A percentile compares a stretch with the other conserved stretches of the same genome.
Evolutionary conservation across 2,888 invertebrate genomes (phyloP).

Genomic region (Eilema depressum): DNA sequence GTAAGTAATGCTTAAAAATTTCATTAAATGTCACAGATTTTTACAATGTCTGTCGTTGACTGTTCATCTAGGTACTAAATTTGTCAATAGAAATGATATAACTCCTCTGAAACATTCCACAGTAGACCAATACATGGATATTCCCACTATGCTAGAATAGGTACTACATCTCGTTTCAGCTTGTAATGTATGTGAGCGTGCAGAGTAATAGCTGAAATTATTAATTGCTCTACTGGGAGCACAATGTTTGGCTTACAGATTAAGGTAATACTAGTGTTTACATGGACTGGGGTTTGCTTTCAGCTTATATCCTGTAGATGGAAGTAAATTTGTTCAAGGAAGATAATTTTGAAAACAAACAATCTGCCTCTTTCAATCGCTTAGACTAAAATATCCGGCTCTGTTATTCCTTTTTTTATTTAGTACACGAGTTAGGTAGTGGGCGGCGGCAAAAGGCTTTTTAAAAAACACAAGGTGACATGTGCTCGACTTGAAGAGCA

Average conservation of each 20-base stretch:
- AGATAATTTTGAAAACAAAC: neutral
- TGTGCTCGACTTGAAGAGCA: neutral
- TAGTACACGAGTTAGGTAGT: slow-evolving; percentile 4
- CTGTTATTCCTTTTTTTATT: no score
- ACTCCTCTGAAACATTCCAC: neutral
- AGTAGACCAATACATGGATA: neutral
- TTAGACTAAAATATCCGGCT: no score
- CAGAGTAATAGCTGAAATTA: slow-evolving; percentile 42
- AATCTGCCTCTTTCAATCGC: neutral
- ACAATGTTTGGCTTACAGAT: slow-evolving; percentile 52
- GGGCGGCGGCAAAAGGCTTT: neutral
- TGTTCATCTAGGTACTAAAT: no score
- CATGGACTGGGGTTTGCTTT: neutral
- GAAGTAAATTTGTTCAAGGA: neutral
- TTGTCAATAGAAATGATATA: neutral
- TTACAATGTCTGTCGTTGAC: no score
- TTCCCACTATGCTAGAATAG: neutral
- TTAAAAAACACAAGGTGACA: neutral
- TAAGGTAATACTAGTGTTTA: slow-evolving; percentile 10
- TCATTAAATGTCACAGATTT: no score
- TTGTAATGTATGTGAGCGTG: slow-evolving; percentile 34
- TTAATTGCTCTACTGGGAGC: slow-evolving; percentile 48
- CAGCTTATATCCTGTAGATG: neutral
- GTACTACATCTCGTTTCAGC: neutral
- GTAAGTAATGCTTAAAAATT: no score